Evolutionary conservation across 2,797 vertebrate species (phyloP), one percentile per base, ranked within the genome.

Genomic region (Cirrhinus molitorella): DNA sequence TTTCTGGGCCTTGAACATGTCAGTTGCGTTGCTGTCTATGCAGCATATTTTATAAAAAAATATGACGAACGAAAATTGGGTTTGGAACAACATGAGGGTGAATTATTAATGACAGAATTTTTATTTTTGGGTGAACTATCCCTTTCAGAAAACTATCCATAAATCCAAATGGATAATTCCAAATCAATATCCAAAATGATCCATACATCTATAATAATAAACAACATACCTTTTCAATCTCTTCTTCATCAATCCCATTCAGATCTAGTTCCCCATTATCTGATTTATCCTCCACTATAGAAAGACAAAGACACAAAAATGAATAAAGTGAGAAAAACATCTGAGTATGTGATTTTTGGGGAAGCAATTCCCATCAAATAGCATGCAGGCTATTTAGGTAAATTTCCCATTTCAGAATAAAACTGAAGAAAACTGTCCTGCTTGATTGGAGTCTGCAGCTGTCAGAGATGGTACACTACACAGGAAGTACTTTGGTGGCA

Each of bases 181-280:
- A n/a, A n/a, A n/a, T n/a, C n/a, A n/a, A n/a, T n/a, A n/a, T n/a
- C n/a, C n/a, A n/a, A n/a, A n/a, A n/a, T n/a, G n/a, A n/a, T n/a
- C n/a, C n/a, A n/a, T n/a, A n/a, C n/a, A n/a, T n/a, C n/a, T n/a
- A n/a, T n/a, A n/a, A n/a, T 47, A 40, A 55, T 9, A 43, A 10
- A 53, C 4, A 25, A 83, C 90, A 91, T 84, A 99, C 97, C 95
- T 97, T 97, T 83, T 99, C 97, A 2, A 99, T 99, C 92, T 99
- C 97, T 47, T 91, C 93, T 92, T 99, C 98, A 0, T 99, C 97
- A 0, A 99, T 99, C 47, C 96, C 98, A 0, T 96, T 96, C 90
- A 99, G 95, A 89, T 99, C 96, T 89, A 99, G 91, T 77, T 98
- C 97, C 0, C 97, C 97, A 0, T 95, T 94, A 66, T 95, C 96